A percentile compares a stretch with the other conserved stretches of the same genome.
Conservation (phyloP, 1,140 invertebrate species). For the Dysdera silvatica region DNA sequence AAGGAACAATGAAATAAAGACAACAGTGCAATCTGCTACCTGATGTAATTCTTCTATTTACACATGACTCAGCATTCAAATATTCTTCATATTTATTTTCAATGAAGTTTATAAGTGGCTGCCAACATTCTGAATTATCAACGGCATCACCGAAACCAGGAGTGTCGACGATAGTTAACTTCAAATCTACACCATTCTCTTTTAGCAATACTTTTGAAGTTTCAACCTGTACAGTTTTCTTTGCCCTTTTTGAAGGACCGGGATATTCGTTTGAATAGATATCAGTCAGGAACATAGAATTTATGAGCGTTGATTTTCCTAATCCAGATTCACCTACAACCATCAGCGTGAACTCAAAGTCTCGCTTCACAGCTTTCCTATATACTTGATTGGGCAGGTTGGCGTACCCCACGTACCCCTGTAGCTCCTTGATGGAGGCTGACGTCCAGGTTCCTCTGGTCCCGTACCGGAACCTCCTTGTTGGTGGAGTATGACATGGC, state of each 20-base stretch:
- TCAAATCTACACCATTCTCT: conserved; percentile 52
- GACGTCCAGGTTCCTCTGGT: too few relatives aligned
- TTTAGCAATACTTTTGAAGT: conserved; percentile 81
- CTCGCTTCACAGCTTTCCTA: conserved; percentile 96
- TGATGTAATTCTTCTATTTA: conserved; percentile 58
- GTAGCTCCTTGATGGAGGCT: too few relatives aligned
- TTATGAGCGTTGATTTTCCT: conserved; percentile 97
- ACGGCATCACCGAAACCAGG: conserved; percentile 62
- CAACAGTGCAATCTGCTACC: conserved; percentile 91
- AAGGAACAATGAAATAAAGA: conserved; percentile 96
- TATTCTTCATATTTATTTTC: conserved; percentile 95
- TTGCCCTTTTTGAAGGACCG: conserved; percentile 70
- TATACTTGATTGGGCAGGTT: conserved; percentile 99
- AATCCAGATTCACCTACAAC: conserved; percentile 96
- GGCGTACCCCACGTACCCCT: conserved; percentile 47
- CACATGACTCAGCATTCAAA: conserved; percentile 80
- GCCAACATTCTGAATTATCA: conserved; percentile 73
- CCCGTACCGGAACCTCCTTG: too few relatives aligned
- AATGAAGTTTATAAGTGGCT: conserved; percentile 94
- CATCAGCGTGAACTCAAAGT: conserved; percentile 99
- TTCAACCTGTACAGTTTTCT: conserved; percentile 85
- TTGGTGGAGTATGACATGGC: too few relatives aligned
- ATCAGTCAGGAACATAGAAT: conserved; percentile 98
- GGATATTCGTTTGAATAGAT: conserved; percentile 85
- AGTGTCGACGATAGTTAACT: conserved; percentile 56